Evolutionary conservation across 2,888 invertebrate genomes (phyloP).

Genomic region (Hirtodrosophila trivittata): DNA sequence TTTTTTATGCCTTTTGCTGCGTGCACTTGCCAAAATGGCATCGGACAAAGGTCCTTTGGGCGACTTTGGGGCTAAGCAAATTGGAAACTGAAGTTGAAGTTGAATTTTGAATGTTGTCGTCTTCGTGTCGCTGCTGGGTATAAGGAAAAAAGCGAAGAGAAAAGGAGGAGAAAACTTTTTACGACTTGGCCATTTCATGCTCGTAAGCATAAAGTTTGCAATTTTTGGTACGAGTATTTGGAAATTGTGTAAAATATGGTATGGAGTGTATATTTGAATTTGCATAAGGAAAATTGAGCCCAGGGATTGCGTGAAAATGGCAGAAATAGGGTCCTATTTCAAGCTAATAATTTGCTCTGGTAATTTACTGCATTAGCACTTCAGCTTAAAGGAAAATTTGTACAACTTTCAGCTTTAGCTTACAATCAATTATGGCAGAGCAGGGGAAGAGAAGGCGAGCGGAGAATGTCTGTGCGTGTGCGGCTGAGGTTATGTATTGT

Average conservation of each 20-base stretch:
- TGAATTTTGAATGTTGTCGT: conserved; percentile 40
- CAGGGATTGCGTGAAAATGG: conserved; percentile 3
- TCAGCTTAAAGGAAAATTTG: conserved; percentile 37
- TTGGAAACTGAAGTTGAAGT: conserved; percentile 32
- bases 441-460: not conserved
- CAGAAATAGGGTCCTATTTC: conserved; percentile 7
- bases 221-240: conserved; percentile 16
- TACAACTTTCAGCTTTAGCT: conserved; percentile 28
- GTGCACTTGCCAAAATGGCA: conserved; percentile 35
- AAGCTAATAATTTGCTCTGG: conserved; percentile 42
- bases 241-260: conserved; percentile 25
- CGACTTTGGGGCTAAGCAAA: conserved; percentile 33
- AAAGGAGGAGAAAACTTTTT: conserved; percentile 28
- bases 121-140: conserved; percentile 43
- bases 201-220: conserved; percentile 62
- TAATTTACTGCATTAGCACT: conserved; percentile 9
- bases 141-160: not conserved
- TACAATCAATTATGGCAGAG: conserved; percentile 56
- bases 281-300: conserved; percentile 23
- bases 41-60: conserved; percentile 26
- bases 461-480: not conserved
- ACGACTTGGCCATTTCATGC: conserved; percentile 60
- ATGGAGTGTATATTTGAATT: conserved; percentile 33
- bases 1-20: conserved; percentile 25
- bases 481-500: conserved; percentile 50